These are phyloP conservation scores for Nemotelus nigrinus DNA, from an alignment of 2,888 invertebrate species.

Conservation along the genomic window DNA sequence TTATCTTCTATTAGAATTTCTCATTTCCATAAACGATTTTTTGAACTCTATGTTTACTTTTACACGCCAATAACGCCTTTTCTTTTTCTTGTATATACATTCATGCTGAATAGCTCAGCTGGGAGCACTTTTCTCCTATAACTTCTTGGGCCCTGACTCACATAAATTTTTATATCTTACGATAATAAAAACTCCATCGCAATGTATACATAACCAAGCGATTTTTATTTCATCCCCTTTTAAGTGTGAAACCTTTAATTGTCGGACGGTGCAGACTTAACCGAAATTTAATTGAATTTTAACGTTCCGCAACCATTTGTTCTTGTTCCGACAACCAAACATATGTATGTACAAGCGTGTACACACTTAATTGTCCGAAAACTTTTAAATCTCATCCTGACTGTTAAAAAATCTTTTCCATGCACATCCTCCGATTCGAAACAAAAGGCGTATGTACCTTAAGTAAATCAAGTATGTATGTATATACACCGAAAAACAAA, in stretches of 20 bases:
- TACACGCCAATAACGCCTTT: too few relatives aligned
- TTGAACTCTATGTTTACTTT: too few relatives aligned
- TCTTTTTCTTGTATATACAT: too few relatives aligned
- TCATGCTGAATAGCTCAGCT: too few relatives aligned
- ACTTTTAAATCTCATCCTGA: neutral
- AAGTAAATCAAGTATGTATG: neutral
- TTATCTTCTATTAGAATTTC: too few relatives aligned
- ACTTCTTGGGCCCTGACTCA: too few relatives aligned
- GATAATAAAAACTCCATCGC: neutral
- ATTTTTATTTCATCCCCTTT: conserved; percentile 10
- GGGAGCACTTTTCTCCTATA: too few relatives aligned
- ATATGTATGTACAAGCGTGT: too few relatives aligned
- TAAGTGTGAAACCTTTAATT: neutral
- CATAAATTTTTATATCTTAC: conserved; percentile 1
- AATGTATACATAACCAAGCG: conserved; percentile 4
- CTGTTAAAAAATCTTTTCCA: neutral
- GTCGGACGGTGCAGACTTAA: neutral
- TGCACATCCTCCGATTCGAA: neutral
- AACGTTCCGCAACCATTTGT: conserved; percentile 25
- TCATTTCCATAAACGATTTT: too few relatives aligned
- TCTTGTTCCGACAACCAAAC: conserved; percentile 19
- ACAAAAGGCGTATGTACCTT: neutral
- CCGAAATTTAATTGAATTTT: conserved; percentile 15
- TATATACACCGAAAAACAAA: neutral
- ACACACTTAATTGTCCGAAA: neutral